phyloP scores from a whole-genome alignment of 1,140 invertebrate genomes.

The Drosophila fuyamai region DNA sequence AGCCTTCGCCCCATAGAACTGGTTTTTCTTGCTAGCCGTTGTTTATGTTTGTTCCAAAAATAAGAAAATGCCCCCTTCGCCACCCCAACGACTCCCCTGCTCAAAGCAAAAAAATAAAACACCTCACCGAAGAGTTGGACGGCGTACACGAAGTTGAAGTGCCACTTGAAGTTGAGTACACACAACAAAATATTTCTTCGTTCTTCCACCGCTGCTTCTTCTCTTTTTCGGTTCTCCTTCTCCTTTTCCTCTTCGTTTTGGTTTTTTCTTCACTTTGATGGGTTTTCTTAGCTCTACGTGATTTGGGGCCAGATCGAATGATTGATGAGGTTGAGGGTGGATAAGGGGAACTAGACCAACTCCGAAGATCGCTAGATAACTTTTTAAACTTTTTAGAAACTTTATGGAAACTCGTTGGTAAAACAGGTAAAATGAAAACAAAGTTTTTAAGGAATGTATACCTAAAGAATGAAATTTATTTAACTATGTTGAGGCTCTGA shows the following conservation, averaged over 20 bases:
- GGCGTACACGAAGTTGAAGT: slow-evolving; percentile 50
- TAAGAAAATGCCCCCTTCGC: slow-evolving; percentile 44
- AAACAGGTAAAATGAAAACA: background rate
- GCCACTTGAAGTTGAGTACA: slow-evolving; percentile 58
- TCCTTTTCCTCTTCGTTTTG: background rate
- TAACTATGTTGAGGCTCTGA: too few relatives aligned
- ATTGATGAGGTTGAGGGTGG: slow-evolving; percentile 43
- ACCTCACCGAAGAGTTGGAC: slow-evolving; percentile 29
- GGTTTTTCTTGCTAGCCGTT: slow-evolving; percentile 53
- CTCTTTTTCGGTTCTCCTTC: slow-evolving; percentile 1
- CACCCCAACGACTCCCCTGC: slow-evolving; percentile 23
- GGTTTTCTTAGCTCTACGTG: slow-evolving; percentile 41
- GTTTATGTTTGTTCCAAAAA: slow-evolving; percentile 79
- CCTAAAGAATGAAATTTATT: too few relatives aligned
- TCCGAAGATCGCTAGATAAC: slow-evolving; percentile 24
- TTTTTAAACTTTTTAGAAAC: slow-evolving; percentile 12
- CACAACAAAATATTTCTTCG: slow-evolving; percentile 47
- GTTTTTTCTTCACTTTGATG: background rate
- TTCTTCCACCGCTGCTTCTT: slow-evolving; percentile 20
- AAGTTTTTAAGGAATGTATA: background rate
- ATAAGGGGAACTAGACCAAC: slow-evolving; percentile 15
- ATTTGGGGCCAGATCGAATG: slow-evolving; percentile 50
- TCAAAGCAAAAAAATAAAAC: slow-evolving; percentile 24
- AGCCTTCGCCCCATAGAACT: slow-evolving; percentile 55
- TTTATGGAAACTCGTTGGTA: background rate